Evolutionary conservation across 2,888 invertebrate genomes (phyloP).

Genomic region (Chymomyza procnemis): DNA sequence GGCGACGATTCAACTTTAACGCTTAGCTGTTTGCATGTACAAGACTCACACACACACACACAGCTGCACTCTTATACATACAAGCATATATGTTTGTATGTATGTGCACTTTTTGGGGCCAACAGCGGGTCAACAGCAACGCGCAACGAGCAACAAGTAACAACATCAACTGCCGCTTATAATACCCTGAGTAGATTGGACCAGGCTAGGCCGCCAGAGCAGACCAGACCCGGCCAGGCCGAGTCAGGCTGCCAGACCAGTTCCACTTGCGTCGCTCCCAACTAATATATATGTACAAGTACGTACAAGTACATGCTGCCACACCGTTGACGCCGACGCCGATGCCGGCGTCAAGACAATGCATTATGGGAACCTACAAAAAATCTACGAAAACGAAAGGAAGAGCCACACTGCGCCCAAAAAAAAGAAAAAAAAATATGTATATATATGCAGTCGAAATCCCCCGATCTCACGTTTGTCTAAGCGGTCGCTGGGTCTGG

Average conservation of each 20-base stretch:
- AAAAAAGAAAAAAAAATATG: neutral
- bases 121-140: constrained; percentile 69
- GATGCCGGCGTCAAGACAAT: constrained; percentile 39
- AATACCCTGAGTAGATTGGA: constrained; percentile 31
- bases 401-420: constrained; percentile 73
- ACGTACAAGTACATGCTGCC: constrained; percentile 19
- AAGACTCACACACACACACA: constrained; percentile 52
- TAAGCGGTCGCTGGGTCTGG: constrained; percentile 34
- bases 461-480: constrained; percentile 67
- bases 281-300: constrained; percentile 53
- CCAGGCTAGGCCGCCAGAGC: constrained; percentile 26
- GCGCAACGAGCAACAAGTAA: constrained; percentile 36
- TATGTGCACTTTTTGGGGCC: constrained; percentile 65
- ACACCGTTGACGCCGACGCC: constrained; percentile 9
- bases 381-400: constrained; percentile 77
- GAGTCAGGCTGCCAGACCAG: constrained; percentile 51
- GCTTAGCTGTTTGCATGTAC: constrained; percentile 38
- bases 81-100: constrained; percentile 46
- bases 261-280: constrained; percentile 73
- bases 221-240: constrained; percentile 25
- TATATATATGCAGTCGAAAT: neutral
- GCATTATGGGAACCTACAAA: constrained; percentile 74
- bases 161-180: constrained; percentile 49
- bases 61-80: constrained; percentile 20
- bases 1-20: constrained; percentile 34